phyloP scores from a whole-genome alignment of 2,113 vertebrate genomes.

The Trachemys scripta region DNA sequence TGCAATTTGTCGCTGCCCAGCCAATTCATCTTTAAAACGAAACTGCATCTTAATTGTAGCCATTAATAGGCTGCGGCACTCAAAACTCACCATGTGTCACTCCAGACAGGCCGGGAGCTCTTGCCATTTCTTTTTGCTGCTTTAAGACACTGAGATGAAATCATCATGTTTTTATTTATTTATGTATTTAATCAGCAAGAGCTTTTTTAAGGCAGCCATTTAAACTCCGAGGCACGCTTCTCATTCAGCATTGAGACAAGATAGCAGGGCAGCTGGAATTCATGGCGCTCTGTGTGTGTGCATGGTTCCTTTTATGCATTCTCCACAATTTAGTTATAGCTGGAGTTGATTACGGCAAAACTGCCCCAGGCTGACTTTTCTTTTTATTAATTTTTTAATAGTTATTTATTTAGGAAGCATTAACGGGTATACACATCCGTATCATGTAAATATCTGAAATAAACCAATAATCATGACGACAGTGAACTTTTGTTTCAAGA shows the following conservation, averaged over 20 bases:
- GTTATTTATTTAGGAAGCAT: not conserved
- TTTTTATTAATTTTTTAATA: constrained; percentile 67
- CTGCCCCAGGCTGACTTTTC: constrained; percentile 23
- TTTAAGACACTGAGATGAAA: constrained; percentile 61
- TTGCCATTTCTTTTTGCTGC: constrained; percentile 51
- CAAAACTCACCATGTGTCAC: constrained; percentile 70
- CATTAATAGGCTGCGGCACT: constrained; percentile 79
- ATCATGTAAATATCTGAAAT: not conserved
- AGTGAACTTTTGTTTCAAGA: not conserved
- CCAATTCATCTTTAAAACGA: constrained; percentile 82
- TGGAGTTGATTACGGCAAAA: constrained; percentile 55
- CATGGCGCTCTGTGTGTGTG: not conserved
- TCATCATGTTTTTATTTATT: constrained; percentile 67
- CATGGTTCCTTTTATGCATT: constrained; percentile 45
- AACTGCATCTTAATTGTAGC: constrained; percentile 85
- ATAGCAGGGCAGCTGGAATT: constrained; percentile 58
- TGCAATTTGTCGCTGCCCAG: constrained; percentile 78
- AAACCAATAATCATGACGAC: not conserved
- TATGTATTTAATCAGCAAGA: constrained; percentile 67
- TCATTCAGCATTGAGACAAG: constrained; percentile 51
- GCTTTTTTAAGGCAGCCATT: constrained; percentile 50
- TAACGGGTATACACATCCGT: not conserved
- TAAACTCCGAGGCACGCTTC: constrained; percentile 60
- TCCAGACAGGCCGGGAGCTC: constrained; percentile 57
- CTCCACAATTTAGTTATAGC: constrained; percentile 68